Conservation (phyloP, 2,797 vertebrate species). For the Tenualosa ilisha region DNA sequence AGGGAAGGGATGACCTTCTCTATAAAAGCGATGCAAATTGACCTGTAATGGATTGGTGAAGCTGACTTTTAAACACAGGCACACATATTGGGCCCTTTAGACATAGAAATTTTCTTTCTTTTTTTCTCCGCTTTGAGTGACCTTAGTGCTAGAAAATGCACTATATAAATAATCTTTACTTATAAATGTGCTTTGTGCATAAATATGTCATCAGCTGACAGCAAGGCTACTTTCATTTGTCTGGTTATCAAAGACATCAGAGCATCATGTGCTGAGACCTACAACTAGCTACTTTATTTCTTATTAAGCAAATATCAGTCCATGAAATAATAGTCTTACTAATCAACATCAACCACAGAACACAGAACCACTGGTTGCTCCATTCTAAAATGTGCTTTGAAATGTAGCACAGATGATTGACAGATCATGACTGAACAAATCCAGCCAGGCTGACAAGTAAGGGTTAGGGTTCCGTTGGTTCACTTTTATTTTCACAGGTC, state of each 20-base stretch:
- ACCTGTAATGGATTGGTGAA: not conserved
- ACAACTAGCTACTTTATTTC: not conserved
- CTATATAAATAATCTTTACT: too few relatives aligned
- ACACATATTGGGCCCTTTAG: not conserved
- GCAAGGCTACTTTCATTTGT: not conserved
- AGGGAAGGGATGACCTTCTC: not conserved
- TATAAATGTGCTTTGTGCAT: too few relatives aligned
- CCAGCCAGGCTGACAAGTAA: not conserved
- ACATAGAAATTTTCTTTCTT: not conserved
- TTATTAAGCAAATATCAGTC: not conserved
- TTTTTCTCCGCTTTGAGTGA: not conserved
- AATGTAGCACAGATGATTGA: too few relatives aligned
- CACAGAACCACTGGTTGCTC: too few relatives aligned
- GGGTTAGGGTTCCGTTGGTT: not conserved
- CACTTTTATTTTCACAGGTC: not conserved
- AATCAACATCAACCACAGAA: too few relatives aligned
- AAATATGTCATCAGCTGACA: not conserved
- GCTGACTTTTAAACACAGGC: not conserved
- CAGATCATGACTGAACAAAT: not conserved
- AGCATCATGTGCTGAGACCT: not conserved
- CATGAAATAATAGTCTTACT: too few relatives aligned
- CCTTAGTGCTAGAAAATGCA: too few relatives aligned
- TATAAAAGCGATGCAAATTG: not conserved
- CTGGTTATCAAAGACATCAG: not conserved
- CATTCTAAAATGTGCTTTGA: too few relatives aligned